Conservation (phyloP, 2,797 vertebrate species). For the Eulemur mongoz region DNA sequence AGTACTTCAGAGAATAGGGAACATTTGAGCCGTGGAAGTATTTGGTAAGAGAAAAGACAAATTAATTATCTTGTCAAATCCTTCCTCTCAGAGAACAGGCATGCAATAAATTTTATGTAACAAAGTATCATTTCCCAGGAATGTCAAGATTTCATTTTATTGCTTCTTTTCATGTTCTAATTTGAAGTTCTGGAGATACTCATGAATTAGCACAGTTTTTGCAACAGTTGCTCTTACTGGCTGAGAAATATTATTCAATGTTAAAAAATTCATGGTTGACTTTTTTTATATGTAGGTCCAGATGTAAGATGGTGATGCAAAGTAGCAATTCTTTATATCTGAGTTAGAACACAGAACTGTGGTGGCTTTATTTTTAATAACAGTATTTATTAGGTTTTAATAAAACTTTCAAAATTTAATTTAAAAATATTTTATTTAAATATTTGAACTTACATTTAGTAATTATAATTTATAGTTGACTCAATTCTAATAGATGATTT, state of each 20-base stretch:
- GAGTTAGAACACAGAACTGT: background rate
- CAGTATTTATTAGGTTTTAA: background rate
- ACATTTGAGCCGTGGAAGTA: background rate
- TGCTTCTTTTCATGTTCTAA: background rate
- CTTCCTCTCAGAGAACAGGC: background rate
- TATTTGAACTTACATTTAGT: background rate
- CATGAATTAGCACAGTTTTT: background rate
- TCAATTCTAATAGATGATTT: background rate
- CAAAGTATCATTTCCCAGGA: background rate
- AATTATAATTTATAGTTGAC: background rate
- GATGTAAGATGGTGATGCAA: background rate
- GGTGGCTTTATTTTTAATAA: background rate
- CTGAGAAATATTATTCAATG: background rate
- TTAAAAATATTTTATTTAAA: background rate
- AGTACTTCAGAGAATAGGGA: background rate
- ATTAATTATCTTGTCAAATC: constrained; percentile 8
- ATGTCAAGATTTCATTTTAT: background rate
- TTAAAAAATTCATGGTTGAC: background rate
- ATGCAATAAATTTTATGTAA: background rate
- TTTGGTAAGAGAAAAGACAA: background rate
- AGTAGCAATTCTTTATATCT: background rate
- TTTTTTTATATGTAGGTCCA: background rate
- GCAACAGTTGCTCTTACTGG: background rate
- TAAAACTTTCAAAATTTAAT: background rate
- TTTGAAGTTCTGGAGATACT: background rate